phyloP scores from a whole-genome alignment of 2,797 vertebrate genomes.

The Oceanodroma leucorhoa region DNA sequence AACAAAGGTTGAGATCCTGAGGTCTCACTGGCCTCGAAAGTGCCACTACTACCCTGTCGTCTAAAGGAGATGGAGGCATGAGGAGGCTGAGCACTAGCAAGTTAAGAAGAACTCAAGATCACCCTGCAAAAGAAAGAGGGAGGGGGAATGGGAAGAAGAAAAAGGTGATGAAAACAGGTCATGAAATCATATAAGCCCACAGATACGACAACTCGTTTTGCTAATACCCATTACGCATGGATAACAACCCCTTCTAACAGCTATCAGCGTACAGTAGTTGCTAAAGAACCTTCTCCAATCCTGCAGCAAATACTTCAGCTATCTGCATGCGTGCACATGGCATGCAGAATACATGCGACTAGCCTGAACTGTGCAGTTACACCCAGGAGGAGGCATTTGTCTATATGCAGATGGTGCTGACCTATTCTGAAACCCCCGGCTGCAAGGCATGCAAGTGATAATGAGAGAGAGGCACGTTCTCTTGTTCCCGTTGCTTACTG shows the following conservation, averaged over 20 bases:
- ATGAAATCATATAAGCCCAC: background rate
- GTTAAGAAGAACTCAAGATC: conserved; percentile 88
- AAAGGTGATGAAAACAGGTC: conserved; percentile 22
- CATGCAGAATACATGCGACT: background rate
- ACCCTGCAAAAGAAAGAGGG: conserved; percentile 75
- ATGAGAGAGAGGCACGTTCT: background rate
- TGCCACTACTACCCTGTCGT: conserved; percentile 99
- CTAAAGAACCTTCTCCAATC: background rate
- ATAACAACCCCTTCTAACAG: background rate
- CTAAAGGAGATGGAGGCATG: conserved; percentile 99
- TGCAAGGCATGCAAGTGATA: background rate
- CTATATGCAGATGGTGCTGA: background rate
- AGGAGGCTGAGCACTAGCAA: conserved; percentile 90
- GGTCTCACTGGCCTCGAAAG: conserved; percentile 96
- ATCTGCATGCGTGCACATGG: background rate
- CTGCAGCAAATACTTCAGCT: background rate
- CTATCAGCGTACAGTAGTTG: background rate
- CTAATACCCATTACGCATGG: background rate
- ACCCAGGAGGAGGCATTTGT: background rate
- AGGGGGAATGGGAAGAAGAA: background rate
- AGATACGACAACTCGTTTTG: background rate
- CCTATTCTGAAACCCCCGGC: background rate
- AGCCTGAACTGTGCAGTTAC: background rate
- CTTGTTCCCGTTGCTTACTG: background rate
- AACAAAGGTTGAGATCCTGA: conserved; percentile 95